Percentiles rank a stretch among this genome's conserved stretches.
Conservation (phyloP, 2,888 invertebrate genomes). For the Pemphredon lugubris region DNA sequence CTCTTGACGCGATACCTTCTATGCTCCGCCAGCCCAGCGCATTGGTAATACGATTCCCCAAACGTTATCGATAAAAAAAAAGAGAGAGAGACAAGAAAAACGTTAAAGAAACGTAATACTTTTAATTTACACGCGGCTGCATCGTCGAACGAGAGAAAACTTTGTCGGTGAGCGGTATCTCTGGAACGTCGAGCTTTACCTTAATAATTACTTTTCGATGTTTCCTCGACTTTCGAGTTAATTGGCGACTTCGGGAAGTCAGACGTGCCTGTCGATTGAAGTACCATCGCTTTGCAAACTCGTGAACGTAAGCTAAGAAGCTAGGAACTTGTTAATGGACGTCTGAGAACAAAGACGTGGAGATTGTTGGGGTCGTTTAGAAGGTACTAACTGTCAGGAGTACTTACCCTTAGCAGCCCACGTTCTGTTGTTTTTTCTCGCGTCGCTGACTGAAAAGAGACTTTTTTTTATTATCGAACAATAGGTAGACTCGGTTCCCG, state of each 20-base stretch:
- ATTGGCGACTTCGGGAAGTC: conserved; percentile 35
- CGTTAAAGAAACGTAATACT: no score
- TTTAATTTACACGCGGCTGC: no score
- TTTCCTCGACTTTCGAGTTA: conserved; percentile 35
- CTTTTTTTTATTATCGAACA: no score
- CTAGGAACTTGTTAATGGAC: conserved; percentile 51
- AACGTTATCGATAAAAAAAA: no score
- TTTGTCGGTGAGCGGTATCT: no score
- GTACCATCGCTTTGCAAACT: conserved; percentile 46
- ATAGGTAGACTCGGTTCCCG: no score
- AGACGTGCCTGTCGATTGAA: conserved; percentile 40
- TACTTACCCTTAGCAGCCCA: not conserved
- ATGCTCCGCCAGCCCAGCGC: no score
- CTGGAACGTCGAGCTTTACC: no score
- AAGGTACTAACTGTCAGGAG: conserved; percentile 2
- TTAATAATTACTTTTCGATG: conserved; percentile 42
- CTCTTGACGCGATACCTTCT: no score
- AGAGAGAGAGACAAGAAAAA: no score
- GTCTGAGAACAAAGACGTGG: conserved; percentile 42
- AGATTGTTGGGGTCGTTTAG: conserved; percentile 21
- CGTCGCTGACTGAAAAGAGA: not conserved
- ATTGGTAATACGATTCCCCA: no score
- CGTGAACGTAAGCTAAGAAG: conserved; percentile 34
- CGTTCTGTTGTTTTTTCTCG: not conserved
- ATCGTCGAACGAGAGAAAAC: no score